Conservation (phyloP, 1,140 invertebrate genomes). For the Pogonomyrmex barbatus region DNA sequence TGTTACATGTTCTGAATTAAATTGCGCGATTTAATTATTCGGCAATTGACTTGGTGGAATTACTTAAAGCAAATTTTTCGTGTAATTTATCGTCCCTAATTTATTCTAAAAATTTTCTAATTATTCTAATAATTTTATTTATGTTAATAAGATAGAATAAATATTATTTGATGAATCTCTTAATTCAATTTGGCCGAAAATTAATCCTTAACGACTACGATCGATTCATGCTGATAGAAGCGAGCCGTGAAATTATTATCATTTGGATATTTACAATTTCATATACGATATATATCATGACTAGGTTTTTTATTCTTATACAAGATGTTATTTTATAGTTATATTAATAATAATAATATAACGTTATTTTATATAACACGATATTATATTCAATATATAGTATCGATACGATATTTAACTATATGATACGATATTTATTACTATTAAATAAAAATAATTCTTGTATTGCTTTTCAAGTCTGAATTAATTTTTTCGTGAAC, state of each 20-base stretch:
- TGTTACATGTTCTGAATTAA: background rate
- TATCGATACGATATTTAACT: too few species aligned
- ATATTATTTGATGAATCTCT: too few species aligned
- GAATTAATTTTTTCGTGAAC: background rate
- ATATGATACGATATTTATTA: background rate
- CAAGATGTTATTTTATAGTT: background rate
- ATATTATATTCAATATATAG: background rate
- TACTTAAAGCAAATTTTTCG: too few species aligned
- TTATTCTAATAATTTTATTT: too few species aligned
- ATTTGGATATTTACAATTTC: background rate
- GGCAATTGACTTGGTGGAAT: background rate
- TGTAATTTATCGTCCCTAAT: too few species aligned
- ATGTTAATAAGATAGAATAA: too few species aligned
- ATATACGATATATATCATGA: background rate
- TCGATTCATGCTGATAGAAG: background rate
- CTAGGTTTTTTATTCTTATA: background rate
- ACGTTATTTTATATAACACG: background rate
- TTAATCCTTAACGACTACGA: background rate
- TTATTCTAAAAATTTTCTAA: too few species aligned
- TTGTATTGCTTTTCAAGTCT: too few species aligned
- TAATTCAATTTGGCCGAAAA: background rate
- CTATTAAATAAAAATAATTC: background rate
- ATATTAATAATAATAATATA: conserved; percentile 10
- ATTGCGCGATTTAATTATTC: background rate
- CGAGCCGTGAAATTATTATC: background rate